Percentiles rank a stretch among this genome's conserved stretches.
These are phyloP conservation scores for Drosophila trapezifrons DNA, from an alignment of 1,140 invertebrate species.

Conservation along the genomic window DNA sequence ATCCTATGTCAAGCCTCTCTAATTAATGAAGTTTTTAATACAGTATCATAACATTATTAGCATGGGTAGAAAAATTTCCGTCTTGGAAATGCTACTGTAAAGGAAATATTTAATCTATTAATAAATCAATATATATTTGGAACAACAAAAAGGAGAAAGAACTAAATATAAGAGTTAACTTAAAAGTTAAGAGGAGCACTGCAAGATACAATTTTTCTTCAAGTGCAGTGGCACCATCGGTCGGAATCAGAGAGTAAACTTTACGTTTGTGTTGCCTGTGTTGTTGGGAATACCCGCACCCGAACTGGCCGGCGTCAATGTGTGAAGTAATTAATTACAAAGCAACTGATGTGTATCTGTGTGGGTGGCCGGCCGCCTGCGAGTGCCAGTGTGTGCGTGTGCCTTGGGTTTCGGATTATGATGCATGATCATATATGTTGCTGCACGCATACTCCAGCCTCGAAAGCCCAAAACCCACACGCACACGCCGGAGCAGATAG, in stretches of 20 bases:
- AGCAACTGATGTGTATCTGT: constrained; percentile 80
- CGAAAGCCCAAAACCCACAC: constrained; percentile 35
- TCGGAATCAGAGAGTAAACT: constrained; percentile 61
- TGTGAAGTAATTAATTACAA: constrained; percentile 83
- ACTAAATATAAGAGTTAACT: too few species aligned
- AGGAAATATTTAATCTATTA: too few species aligned
- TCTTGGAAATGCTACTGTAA: too few species aligned
- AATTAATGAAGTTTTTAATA: too few species aligned
- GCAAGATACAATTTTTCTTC: background rate
- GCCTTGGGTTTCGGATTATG: constrained; percentile 75
- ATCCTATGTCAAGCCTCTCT: too few species aligned
- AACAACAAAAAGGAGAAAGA: too few species aligned
- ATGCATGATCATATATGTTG: constrained; percentile 77
- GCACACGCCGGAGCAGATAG: constrained; percentile 23
- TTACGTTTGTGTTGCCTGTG: constrained; percentile 54
- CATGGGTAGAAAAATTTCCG: too few species aligned
- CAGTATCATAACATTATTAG: too few species aligned
- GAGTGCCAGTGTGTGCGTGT: constrained; percentile 24
- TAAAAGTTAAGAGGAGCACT: background rate
- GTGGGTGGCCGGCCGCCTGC: constrained; percentile 22
- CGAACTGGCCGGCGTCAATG: constrained; percentile 73
- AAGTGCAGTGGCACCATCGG: constrained; percentile 25
- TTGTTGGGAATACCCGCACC: constrained; percentile 46
- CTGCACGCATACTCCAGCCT: constrained; percentile 68
- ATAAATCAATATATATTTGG: too few species aligned